Percentiles rank a stretch among this genome's conserved stretches.
phyloP scores from a whole-genome alignment of 2,797 vertebrate species.

The Sebastes wilsoni region DNA sequence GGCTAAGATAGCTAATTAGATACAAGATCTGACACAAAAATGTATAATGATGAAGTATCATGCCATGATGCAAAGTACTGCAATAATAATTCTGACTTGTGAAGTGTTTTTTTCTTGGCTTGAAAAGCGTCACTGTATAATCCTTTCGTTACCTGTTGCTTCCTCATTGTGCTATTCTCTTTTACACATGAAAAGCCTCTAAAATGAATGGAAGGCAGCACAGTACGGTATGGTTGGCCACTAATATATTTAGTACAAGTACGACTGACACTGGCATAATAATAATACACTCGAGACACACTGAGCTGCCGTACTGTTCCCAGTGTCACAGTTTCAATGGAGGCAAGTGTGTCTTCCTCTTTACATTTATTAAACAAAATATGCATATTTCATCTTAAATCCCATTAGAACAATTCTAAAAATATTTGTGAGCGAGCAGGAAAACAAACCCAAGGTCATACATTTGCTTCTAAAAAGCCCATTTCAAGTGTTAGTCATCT shows the following conservation, averaged over 20 bases:
- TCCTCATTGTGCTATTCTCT: not conserved
- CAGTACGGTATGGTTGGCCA: not conserved
- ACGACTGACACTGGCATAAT: not conserved
- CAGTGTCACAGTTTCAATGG: not conserved
- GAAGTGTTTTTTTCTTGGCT: constrained; percentile 2
- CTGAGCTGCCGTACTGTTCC: not conserved
- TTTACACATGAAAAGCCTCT: not conserved
- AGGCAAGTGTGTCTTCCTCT: not conserved
- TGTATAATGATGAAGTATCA: not conserved
- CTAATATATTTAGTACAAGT: not conserved
- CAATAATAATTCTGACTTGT: constrained; percentile 19
- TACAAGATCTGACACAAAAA: constrained; percentile 5
- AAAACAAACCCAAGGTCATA: not conserved
- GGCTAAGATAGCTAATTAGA: constrained; percentile 48
- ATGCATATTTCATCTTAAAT: not conserved
- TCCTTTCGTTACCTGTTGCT: not conserved
- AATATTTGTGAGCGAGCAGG: not conserved
- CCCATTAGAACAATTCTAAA: not conserved
- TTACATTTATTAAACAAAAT: not conserved
- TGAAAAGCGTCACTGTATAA: not conserved
- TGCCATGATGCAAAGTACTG: constrained; percentile 51
- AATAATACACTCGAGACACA: not conserved
- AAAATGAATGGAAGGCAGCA: not conserved
- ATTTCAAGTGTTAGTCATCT: not conserved
- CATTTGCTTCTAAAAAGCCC: not conserved